These are phyloP conservation scores for Acanthopleura granulata DNA, from an alignment of 2,888 invertebrate species.

Conservation along the genomic window DNA sequence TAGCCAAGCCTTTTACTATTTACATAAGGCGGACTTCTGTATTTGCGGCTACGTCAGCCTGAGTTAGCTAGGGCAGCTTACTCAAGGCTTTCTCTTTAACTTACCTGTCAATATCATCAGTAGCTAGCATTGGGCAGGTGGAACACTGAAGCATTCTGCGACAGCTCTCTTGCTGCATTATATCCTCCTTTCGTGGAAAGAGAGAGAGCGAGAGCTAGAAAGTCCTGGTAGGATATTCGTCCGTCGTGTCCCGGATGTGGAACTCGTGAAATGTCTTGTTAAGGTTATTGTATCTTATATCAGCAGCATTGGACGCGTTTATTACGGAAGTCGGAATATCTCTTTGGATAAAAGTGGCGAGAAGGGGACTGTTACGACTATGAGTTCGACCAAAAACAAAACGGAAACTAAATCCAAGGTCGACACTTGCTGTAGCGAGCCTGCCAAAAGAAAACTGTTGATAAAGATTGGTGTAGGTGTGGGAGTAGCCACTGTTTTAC, in stretches of 20 bases:
- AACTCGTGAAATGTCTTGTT: neutral
- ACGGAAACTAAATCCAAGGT: conserved; percentile 3
- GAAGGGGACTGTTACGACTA: neutral
- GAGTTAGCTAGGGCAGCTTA: neutral
- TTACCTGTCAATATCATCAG: neutral
- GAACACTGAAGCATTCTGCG: too few species aligned
- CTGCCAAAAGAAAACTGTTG: conserved; percentile 2
- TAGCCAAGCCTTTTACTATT: conserved; percentile 8
- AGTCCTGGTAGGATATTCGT: neutral
- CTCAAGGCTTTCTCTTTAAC: neutral
- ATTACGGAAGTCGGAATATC: neutral
- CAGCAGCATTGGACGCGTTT: too few species aligned
- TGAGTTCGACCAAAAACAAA: conserved; percentile 17
- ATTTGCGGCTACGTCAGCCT: neutral
- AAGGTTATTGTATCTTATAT: too few species aligned
- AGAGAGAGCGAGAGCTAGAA: neutral
- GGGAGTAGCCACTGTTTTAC: conserved; percentile 6
- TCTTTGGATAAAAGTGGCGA: neutral
- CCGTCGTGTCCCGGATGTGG: neutral
- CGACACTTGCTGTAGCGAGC: conserved; percentile 11
- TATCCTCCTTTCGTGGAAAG: too few species aligned
- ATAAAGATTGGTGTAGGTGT: conserved; percentile 6
- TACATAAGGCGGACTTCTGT: conserved; percentile 12
- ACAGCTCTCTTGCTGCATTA: too few species aligned
- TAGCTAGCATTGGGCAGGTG: too few species aligned